Conservation (phyloP, 2,113 vertebrate species). For the Otus sunia region DNA sequence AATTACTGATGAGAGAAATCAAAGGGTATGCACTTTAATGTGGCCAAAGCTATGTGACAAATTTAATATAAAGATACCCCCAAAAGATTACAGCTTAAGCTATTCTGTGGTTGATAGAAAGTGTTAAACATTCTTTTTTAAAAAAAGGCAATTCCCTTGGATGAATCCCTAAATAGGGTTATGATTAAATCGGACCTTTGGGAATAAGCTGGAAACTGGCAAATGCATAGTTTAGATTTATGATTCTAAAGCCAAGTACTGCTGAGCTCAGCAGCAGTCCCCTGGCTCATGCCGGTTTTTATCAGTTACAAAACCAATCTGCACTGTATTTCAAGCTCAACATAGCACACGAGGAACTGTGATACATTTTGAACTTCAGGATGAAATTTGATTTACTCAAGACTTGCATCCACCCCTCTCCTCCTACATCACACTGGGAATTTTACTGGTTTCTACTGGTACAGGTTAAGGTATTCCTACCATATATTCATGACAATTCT, state of each 20-base stretch:
- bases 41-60: not conserved
- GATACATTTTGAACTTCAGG: not conserved
- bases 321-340: constrained; percentile 2
- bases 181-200: constrained; percentile 49
- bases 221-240: constrained; percentile 7
- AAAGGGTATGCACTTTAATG: not conserved
- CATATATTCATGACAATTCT: not conserved
- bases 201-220: constrained; percentile 37
- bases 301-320: constrained; percentile 40
- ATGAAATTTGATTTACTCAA: not conserved
- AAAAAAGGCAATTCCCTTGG: constrained; percentile 18
- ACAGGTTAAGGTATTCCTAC: not conserved
- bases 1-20: not conserved
- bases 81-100: constrained; percentile 14
- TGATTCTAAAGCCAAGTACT: constrained; percentile 10
- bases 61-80: not conserved
- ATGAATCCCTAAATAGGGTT: constrained; percentile 30
- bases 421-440: not conserved
- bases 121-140: not conserved
- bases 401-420: not conserved
- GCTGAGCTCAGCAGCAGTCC: constrained; percentile 53
- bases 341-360: not conserved
- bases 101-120: not conserved
- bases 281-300: not conserved
- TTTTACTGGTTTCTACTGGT: not conserved